A percentile compares a stretch with the other conserved stretches of the same genome.
Evolutionary conservation across 23 tunicate species (phyloP).

Genomic region (Halocynthia roretzi): DNA sequence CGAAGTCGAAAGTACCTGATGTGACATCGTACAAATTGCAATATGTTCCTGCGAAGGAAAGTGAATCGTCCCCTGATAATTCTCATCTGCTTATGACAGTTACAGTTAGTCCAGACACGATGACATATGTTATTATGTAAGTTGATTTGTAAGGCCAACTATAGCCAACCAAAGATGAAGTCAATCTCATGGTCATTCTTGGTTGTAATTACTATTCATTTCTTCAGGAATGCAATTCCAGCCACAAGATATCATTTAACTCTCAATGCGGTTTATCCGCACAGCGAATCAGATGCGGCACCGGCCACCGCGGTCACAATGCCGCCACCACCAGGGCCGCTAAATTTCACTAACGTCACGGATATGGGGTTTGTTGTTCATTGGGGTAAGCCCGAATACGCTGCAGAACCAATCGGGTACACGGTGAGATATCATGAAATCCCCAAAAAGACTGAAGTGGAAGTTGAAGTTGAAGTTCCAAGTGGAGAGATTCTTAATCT

Average conservation of each 20-base stretch:
- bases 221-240: constrained; percentile 26
- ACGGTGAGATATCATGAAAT: constrained; percentile 30
- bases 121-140: not conserved
- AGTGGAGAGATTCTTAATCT: constrained; percentile 2
- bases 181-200: too few species aligned
- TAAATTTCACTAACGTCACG: constrained; percentile 43
- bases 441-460: constrained; percentile 11
- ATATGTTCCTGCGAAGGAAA: not conserved
- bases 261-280: constrained; percentile 29
- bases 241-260: constrained; percentile 39
- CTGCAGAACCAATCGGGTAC: constrained; percentile 28
- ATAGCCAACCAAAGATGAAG: too few species aligned
- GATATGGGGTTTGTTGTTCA: constrained; percentile 39
- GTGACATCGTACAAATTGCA: constrained; percentile 17
- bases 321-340: constrained; percentile 54
- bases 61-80: not conserved
- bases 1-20: constrained; percentile 29
- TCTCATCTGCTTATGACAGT: not conserved
- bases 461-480: constrained; percentile 20
- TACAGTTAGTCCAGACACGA: not conserved
- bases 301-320: constrained; percentile 27
- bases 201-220: not conserved
- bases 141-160: not conserved
- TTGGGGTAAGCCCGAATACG: constrained; percentile 30
- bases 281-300: not conserved